Evolutionary conservation across 1,140 invertebrate genomes (phyloP), one percentile per base, ranked within the genome.

Genomic region (Phortica variegata): DNA sequence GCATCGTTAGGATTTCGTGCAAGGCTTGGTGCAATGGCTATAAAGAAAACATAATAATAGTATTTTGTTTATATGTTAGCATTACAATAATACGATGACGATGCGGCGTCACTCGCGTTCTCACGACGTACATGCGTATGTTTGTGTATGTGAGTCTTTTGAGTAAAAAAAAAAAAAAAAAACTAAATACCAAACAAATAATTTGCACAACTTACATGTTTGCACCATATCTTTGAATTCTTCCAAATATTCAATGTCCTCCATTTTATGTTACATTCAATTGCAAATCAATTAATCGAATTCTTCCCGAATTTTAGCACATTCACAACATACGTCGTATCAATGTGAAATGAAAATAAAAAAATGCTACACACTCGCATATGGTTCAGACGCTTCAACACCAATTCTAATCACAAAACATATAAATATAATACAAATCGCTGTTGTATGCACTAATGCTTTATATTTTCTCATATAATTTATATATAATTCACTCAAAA

Each of bases 201-300:
- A 1, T 21, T 26, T 21, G 10, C 21, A 21, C 16, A 18, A 49
- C 56, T 15, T 15, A 62, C 63, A 65, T 58, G 63, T 65, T 46
- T 69, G 20, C 18, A 68, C 54, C 26, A 63, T 51, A 37, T 68
- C 63, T 58, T 69, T 68, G 39, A 69, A 68, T 40, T 68, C 63
- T 31, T 68, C 63, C 8, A 68, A 49, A 41, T 63, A 68, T 52
- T 68, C 65, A 32, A 69, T 54, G 50, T 69, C 60, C 39, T 68
- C 63, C 63, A 68, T 68, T 20, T 50, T 63, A 17, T 19, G 4
- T n/a, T 34, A n/a, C 13, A 34, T 5, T n/a, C 6, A 4, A 34
- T 34, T 5, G 32, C 32, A 9, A 15, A 34, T 4, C 13, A 34
- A 34, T 9, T 15, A 34, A n/a, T 8, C 13, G 9, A 6, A 8